Evolutionary conservation across 37 sponge, comb jelly and placozoan species (phyloP), one percentile per base, ranked within the genome.

Genomic region (Trichoplax adhaerens): DNA sequence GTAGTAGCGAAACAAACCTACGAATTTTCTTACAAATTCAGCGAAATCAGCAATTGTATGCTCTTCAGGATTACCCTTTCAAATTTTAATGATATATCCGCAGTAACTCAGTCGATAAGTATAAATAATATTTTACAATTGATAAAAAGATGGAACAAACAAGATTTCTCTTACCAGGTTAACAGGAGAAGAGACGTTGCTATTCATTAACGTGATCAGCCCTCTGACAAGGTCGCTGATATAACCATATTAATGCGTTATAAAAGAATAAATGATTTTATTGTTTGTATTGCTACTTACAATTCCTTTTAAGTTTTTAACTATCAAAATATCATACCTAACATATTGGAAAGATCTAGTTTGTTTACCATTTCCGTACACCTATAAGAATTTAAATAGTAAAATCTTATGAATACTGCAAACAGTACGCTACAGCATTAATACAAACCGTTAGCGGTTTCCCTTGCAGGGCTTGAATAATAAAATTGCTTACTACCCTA

Each of bases 401-500:
- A 50, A 64, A 49, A 73, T 72, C 0, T 48, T 52, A 72, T 46
- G 71, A 0, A 56, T 51, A 3, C 72, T 8, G 65, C 65, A 1
- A 12, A 29, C 51, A 65, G n/a, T 64, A 48, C 65, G 2, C 72
- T 47, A 0, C 53, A 50, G 5, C 49, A 51, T n/a, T 5, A 0
- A 0, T 10, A 81, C 88, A 74, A 58, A 89, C 90, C 7, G 91
- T 91, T 8, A 91, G 74, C 8, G 81, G 79, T 8, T 80, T 61
- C 8, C 83, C 83, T 52, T 81, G 71, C 5, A 93, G 76, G 48
- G 87, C 87, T 60, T 93, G 90, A 12, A 93, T 81, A 55, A 93
- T 86, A 70, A 93, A 93, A 80, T 93, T 93, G 65, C 91, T 93
- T 47, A 93, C 89, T 49, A 93, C 94, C 56, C 94, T 65, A 55